Base-by-base conservation (phyloP, 2,113 vertebrate species). In the Lophochroa leadbeateri region DNA sequence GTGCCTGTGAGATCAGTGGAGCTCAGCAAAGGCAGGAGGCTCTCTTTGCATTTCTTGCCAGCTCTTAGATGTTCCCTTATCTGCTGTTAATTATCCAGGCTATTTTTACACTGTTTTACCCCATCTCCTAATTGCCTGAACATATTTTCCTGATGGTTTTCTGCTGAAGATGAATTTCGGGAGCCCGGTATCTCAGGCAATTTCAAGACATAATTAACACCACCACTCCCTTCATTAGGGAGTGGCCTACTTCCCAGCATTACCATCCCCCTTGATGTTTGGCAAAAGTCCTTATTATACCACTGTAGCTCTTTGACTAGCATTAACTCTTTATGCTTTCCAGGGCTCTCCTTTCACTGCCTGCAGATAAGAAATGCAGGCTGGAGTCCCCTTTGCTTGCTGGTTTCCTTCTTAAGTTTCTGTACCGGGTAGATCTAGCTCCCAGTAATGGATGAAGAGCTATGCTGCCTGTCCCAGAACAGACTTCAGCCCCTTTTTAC, bases 131-230 rank as follows among this genome's bases (percentile, higher is more conserved):
- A 96, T 96, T 91, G 91, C 81, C 77, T 35, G 7, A 84, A 87
- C 94, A 91, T 91, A 87, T 76, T 96, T 95, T 96, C 88, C 63
- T 70, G 88, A 89, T 80, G 74, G 77, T 86, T 96, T 95, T 87
- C 74, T 92, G 85, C 92, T 81, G 70, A 96, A 94, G 95, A 93
- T 93, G 83, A 82, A 97, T 96, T 96, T 96, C 86, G 86, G 82
- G 68, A 92, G 68, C 61, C 81, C 69, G 39, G 90, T 64, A 85
- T 86, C 67, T 86, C 58, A 74, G 81, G 70, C 91, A 94, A 92
- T 96, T 96, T 97, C 60, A 52, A 89, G 58, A 76, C 4, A 1
- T 78, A 95, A 94, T 96, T 97, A 96, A 86, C 86, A 91, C 41
- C 81, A 96, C 61, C 94, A 90, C 80, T 95, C 82, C 92, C 88